Conservation (phyloP, 2,113 vertebrate genomes). For the Burhinus bistriatus region DNA sequence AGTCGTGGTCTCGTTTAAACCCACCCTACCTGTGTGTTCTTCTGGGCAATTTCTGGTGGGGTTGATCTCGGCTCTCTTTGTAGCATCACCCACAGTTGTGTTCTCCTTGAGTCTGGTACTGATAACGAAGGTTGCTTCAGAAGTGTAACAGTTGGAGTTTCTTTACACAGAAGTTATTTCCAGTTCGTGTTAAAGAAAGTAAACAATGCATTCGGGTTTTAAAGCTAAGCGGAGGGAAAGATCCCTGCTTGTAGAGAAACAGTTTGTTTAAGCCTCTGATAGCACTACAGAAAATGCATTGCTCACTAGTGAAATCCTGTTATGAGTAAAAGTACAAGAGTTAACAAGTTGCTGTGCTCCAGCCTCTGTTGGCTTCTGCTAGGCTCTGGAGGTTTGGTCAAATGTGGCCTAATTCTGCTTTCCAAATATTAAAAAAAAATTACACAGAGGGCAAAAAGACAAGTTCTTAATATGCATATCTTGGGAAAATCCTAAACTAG, state of each 20-base stretch:
- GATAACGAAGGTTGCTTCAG: constrained; percentile 18
- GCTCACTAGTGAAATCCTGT: constrained; percentile 14
- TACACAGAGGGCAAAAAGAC: constrained; percentile 62
- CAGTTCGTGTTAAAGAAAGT: constrained; percentile 7
- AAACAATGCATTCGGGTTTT: constrained; percentile 13
- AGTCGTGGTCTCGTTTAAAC: constrained; percentile 3
- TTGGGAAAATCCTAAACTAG: constrained; percentile 58
- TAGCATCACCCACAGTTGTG: background rate
- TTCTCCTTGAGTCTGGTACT: constrained; percentile 12
- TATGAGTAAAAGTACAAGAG: constrained; percentile 10
- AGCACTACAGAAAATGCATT: background rate
- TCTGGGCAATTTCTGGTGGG: constrained; percentile 27
- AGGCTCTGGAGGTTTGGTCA: constrained; percentile 59
- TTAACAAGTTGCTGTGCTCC: constrained; percentile 29
- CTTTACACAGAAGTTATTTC: constrained; percentile 25
- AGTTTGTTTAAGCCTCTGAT: background rate
- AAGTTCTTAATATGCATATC: constrained; percentile 57
- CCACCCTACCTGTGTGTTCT: background rate
- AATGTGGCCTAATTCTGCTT: constrained; percentile 60
- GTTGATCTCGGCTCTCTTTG: background rate
- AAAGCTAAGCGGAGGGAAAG: background rate
- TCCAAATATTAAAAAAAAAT: constrained; percentile 52
- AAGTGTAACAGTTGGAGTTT: constrained; percentile 43
- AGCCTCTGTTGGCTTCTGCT: constrained; percentile 1
- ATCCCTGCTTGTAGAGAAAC: background rate